Evolutionary conservation across 2,797 vertebrate species (phyloP).

Genomic region (Zalophus californianus): DNA sequence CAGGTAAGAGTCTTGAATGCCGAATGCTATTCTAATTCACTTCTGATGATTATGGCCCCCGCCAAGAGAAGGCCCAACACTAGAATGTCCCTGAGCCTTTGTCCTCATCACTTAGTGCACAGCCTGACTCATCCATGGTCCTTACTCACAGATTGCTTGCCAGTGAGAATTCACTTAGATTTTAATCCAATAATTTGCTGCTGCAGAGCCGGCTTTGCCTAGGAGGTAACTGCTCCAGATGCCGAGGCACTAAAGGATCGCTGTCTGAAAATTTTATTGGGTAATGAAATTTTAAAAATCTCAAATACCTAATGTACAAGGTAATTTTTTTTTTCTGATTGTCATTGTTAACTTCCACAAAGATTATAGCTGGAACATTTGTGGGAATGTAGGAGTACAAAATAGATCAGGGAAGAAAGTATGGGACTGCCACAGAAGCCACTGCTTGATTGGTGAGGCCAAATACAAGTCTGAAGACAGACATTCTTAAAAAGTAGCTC

Average conservation of each 20-base stretch:
- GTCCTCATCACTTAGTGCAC: not conserved
- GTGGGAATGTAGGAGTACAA: not conserved
- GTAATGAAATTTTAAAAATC: constrained; percentile 14
- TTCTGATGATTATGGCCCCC: not conserved
- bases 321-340: not conserved
- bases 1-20: not conserved
- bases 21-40: not conserved
- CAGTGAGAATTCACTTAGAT: constrained; percentile 10
- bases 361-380: not conserved
- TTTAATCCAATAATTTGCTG: constrained; percentile 39
- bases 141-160: constrained; percentile 4
- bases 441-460: not conserved
- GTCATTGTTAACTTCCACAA: not conserved
- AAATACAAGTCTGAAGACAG: not conserved
- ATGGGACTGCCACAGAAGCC: not conserved
- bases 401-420: not conserved
- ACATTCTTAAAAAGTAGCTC: not conserved
- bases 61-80: not conserved
- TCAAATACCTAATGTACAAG: not conserved
- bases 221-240: not conserved
- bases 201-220: not conserved
- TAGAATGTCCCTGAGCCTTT: not conserved
- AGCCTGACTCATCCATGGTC: not conserved
- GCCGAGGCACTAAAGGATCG: not conserved
- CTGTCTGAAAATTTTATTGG: not conserved